These are phyloP conservation scores for Daubentonia madagascariensis DNA, from an alignment of 2,113 vertebrate species.

Conservation along the genomic window DNA sequence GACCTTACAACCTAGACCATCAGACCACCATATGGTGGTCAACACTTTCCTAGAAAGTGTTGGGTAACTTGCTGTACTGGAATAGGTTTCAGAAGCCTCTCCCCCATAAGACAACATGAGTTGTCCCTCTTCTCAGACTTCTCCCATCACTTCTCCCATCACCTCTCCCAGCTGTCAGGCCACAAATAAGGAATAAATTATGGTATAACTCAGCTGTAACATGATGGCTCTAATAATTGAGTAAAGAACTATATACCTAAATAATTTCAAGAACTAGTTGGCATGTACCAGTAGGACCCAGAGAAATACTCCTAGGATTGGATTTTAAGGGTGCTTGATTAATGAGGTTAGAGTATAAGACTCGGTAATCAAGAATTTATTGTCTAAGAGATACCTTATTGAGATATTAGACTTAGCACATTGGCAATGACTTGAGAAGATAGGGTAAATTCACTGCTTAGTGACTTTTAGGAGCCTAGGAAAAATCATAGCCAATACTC, in stretches of 20 bases:
- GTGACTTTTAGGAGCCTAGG: background rate
- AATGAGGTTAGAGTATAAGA: background rate
- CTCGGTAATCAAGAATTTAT: background rate
- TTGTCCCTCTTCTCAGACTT: too few species aligned
- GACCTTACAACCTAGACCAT: too few species aligned
- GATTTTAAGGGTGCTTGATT: background rate
- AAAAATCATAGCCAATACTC: background rate
- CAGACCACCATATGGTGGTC: too few species aligned
- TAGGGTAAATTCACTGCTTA: background rate
- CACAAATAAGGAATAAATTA: too few species aligned
- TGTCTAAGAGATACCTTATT: background rate
- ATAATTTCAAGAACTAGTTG: background rate
- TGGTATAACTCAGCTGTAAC: background rate
- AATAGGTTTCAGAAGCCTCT: too few species aligned
- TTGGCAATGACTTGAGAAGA: background rate
- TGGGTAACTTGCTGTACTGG: too few species aligned
- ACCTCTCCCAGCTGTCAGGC: too few species aligned
- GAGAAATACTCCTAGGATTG: background rate
- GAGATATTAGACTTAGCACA: background rate
- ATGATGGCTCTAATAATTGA: background rate
- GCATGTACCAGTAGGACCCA: background rate
- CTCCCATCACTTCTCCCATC: too few species aligned
- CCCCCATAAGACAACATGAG: too few species aligned
- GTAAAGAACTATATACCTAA: background rate
- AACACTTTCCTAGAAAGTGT: too few species aligned